These are phyloP conservation scores for Drosophila kurseongensis DNA, from an alignment of 1,140 invertebrate genomes.

Conservation along the genomic window DNA sequence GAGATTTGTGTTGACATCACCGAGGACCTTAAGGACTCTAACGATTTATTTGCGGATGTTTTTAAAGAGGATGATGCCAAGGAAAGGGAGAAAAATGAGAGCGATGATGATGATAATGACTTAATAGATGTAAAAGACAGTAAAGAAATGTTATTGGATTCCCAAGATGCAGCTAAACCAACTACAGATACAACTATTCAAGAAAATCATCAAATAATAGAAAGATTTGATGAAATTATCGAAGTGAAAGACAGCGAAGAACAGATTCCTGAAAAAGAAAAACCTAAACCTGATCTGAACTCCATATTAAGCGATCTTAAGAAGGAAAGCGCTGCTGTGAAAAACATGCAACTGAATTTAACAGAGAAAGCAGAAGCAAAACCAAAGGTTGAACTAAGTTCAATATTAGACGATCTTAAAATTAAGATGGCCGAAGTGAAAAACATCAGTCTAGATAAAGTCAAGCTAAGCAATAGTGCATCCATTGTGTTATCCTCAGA, in stretches of 20 bases:
- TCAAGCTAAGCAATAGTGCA: slow-evolving; percentile 43
- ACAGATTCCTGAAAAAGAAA: background rate
- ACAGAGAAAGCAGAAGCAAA: background rate
- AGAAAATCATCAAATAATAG: background rate
- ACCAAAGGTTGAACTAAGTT: slow-evolving; percentile 12
- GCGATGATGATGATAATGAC: slow-evolving; percentile 11
- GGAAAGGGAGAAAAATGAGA: background rate
- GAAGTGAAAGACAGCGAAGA: slow-evolving; percentile 41
- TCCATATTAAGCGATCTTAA: slow-evolving; percentile 62
- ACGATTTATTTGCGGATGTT: slow-evolving; percentile 90
- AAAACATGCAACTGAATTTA: slow-evolving; percentile 47
- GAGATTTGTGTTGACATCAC: slow-evolving; percentile 83
- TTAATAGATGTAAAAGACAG: slow-evolving; percentile 28
- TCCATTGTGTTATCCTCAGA: slow-evolving; percentile 67
- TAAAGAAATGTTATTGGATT: slow-evolving; percentile 1
- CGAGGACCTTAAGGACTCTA: slow-evolving; percentile 79
- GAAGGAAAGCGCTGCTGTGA: slow-evolving; percentile 50
- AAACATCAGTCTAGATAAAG: slow-evolving; percentile 66
- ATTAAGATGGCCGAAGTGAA: slow-evolving; percentile 65
- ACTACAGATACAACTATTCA: background rate
- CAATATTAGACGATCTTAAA: slow-evolving; percentile 62
- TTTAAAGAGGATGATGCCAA: slow-evolving; percentile 76
- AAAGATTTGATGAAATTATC: slow-evolving; percentile 15
- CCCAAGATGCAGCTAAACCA: background rate
- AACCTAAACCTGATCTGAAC: slow-evolving; percentile 19